phyloP scores from a whole-genome alignment of 92 coral and sea anemone genomes.

The Phenganax marumi region DNA sequence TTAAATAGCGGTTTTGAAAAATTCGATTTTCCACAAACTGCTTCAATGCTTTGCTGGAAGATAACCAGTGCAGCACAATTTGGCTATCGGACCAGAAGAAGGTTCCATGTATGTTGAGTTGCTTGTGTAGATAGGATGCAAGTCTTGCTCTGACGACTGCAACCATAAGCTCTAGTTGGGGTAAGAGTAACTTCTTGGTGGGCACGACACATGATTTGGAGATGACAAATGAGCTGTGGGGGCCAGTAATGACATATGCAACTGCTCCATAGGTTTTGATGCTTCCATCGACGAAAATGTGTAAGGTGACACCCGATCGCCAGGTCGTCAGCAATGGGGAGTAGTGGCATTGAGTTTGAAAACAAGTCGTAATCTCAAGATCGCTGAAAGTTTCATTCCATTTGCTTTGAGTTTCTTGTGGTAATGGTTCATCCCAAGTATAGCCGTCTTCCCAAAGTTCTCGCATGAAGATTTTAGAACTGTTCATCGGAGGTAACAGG shows the following conservation, averaged over 20 bases:
- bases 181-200: conserved; percentile 21
- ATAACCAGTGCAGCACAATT: not conserved
- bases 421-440: not conserved
- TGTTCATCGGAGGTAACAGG: conserved; percentile 46
- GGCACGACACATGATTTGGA: conserved; percentile 30
- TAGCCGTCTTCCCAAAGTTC: conserved; percentile 12
- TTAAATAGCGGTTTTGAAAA: not conserved
- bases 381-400: not conserved
- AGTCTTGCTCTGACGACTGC: conserved; percentile 41
- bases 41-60: not conserved
- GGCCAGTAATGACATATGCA: conserved; percentile 7
- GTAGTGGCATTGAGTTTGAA: not conserved
- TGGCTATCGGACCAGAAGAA: not conserved
- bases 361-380: not conserved
- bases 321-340: not conserved
- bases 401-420: not conserved
- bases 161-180: conserved; percentile 49
- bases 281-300: not conserved
- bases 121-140: not conserved
- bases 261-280: conserved; percentile 10
- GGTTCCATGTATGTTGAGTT: not conserved
- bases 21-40: not conserved
- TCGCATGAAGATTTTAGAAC: conserved; percentile 25
- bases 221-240: not conserved
- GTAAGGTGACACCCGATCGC: not conserved